A percentile compares a stretch with the other conserved stretches of the same genome.
phyloP scores from a whole-genome alignment of 2,888 invertebrate species.

The Archips xylosteana region DNA sequence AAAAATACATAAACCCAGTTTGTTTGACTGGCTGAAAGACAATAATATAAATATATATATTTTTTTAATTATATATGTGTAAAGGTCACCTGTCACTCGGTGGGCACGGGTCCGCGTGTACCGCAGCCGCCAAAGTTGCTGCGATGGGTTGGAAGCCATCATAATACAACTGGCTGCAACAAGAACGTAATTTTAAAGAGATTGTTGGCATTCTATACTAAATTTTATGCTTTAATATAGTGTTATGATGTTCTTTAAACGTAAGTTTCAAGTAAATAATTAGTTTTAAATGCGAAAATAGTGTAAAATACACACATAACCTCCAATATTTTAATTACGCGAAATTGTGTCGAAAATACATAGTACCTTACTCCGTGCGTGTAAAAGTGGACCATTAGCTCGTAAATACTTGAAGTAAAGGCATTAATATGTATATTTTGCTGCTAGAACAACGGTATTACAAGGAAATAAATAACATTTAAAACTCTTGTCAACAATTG shows the following conservation, averaged over 20 bases:
- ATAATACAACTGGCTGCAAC: slow-evolving; percentile 96
- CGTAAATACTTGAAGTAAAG: neutral
- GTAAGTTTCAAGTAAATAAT: neutral
- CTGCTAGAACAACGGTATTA: neutral
- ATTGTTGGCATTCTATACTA: neutral
- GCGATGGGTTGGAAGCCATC: slow-evolving; percentile 98
- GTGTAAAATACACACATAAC: slow-evolving; percentile 37
- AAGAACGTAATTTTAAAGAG: slow-evolving; percentile 23
- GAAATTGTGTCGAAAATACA: neutral
- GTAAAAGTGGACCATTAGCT: neutral
- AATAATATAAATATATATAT: too few relatives aligned
- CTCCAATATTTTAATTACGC: slow-evolving; percentile 46
- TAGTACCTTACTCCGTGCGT: neutral
- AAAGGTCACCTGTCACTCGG: slow-evolving; percentile 91
- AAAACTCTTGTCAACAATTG: neutral
- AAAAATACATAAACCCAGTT: too few relatives aligned
- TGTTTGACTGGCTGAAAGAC: too few relatives aligned
- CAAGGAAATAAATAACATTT: slow-evolving; percentile 28
- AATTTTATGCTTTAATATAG: neutral
- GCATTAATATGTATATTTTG: neutral
- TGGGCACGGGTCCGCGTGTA: slow-evolving; percentile 97
- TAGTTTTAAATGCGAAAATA: neutral
- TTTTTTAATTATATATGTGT: too few relatives aligned
- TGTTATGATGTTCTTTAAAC: neutral
- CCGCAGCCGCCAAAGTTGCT: slow-evolving; percentile 91